Conservation (phyloP, 2,113 vertebrate species). For the Xerus inauris region DNA sequence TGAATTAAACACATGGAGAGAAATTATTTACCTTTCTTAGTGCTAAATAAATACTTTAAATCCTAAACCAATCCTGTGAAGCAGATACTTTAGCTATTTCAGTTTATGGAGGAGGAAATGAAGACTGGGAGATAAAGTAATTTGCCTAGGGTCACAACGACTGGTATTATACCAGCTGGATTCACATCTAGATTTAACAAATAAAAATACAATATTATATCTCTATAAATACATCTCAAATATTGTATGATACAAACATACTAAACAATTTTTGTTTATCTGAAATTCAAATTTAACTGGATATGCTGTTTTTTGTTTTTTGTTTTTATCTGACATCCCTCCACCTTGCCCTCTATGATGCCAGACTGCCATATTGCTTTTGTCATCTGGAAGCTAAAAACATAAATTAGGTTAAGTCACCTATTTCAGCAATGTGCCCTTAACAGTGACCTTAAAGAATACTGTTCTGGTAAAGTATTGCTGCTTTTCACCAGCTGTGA, state of each 20-base stretch:
- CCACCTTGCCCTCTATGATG: background rate
- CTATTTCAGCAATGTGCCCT: background rate
- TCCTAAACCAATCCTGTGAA: background rate
- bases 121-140: background rate
- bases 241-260: background rate
- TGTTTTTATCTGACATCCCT: background rate
- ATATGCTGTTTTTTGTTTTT: too few relatives aligned
- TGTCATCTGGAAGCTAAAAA: background rate
- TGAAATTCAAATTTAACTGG: background rate
- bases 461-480: background rate
- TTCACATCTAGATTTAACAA: background rate
- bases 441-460: background rate
- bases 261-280: background rate
- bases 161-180: background rate
- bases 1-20: constrained; percentile 2
- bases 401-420: background rate
- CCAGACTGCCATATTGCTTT: background rate
- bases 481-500: background rate
- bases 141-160: background rate
- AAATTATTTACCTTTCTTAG: background rate
- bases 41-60: background rate
- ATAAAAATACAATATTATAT: background rate
- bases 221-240: background rate
- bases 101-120: background rate
- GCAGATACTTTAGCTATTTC: background rate